Evolutionary conservation across 30 jellyfish, hydroid and myxozoan species (phyloP).

Genomic region (Mastigias papua): DNA sequence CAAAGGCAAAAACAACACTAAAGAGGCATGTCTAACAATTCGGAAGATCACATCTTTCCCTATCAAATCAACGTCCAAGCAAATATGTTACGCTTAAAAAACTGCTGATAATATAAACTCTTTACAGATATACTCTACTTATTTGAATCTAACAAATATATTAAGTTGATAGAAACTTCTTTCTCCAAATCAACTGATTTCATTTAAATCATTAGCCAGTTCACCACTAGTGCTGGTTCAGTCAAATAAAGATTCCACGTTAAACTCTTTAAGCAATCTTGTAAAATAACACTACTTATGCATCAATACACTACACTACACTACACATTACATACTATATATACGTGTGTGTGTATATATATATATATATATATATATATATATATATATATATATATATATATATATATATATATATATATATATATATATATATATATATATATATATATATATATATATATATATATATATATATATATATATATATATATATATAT

Average conservation of each 20-base stretch:
- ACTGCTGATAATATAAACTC: slow-evolving; percentile 75
- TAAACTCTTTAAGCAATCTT: slow-evolving; percentile 20
- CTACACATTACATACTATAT: too few species aligned
- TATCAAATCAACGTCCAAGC: slow-evolving; percentile 76
- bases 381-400: too few species aligned
- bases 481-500: too few species aligned
- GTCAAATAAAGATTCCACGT: slow-evolving; percentile 40
- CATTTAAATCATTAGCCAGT: slow-evolving; percentile 42
- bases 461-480: too few species aligned
- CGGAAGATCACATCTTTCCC: slow-evolving; percentile 82
- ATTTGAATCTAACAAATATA: slow-evolving; percentile 71
- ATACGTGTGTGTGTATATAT: too few species aligned
- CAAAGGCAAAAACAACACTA: not conserved
- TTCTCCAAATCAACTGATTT: slow-evolving; percentile 53
- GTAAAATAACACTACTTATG: not conserved
- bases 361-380: too few species aligned
- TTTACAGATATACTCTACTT: slow-evolving; percentile 58
- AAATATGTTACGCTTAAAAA: slow-evolving; percentile 65
- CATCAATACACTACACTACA: too few species aligned
- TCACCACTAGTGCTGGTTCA: slow-evolving; percentile 29
- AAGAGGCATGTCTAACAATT: slow-evolving; percentile 15
- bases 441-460: too few species aligned
- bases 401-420: too few species aligned
- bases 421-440: too few species aligned
- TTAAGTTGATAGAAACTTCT: slow-evolving; percentile 62